These are phyloP conservation scores for Littorina saxatilis DNA, from an alignment of 1,140 invertebrate species.

Conservation along the genomic window DNA sequence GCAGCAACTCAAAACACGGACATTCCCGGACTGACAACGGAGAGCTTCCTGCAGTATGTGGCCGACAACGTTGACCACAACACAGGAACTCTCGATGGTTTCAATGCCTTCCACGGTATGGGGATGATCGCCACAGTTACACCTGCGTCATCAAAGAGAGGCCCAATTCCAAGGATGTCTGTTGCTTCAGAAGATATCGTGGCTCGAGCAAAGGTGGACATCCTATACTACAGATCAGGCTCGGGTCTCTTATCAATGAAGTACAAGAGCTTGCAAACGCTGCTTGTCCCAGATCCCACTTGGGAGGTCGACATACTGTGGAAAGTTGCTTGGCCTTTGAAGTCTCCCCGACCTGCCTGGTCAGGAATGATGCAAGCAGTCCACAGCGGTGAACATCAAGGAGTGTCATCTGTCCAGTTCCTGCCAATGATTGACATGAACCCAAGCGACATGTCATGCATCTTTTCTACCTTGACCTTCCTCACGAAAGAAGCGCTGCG, in stretches of 20 bases:
- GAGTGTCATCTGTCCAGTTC: constrained; percentile 52
- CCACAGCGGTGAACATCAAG: constrained; percentile 48
- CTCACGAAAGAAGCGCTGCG: too few relatives aligned
- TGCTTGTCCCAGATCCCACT: background rate
- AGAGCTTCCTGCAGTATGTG: constrained; percentile 39
- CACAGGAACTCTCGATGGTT: too few relatives aligned
- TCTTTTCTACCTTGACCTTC: too few relatives aligned
- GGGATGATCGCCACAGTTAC: too few relatives aligned
- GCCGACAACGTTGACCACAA: constrained; percentile 55
- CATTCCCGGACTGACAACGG: background rate
- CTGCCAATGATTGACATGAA: constrained; percentile 64
- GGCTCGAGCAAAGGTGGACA: background rate
- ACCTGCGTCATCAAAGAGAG: constrained; percentile 47
- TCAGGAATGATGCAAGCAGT: constrained; percentile 46
- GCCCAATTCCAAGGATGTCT: constrained; percentile 41
- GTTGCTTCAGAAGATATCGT: background rate
- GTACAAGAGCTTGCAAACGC: background rate
- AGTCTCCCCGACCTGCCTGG: constrained; percentile 21
- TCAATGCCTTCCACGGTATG: too few relatives aligned
- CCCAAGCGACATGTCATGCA: constrained; percentile 58
- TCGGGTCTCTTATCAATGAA: background rate
- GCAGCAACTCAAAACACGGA: background rate
- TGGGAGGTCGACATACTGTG: constrained; percentile 12
- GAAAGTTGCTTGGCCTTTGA: background rate
- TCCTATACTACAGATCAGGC: background rate